Base-by-base conservation (phyloP, 2,113 vertebrate species). In the Sitta europaea region DNA sequence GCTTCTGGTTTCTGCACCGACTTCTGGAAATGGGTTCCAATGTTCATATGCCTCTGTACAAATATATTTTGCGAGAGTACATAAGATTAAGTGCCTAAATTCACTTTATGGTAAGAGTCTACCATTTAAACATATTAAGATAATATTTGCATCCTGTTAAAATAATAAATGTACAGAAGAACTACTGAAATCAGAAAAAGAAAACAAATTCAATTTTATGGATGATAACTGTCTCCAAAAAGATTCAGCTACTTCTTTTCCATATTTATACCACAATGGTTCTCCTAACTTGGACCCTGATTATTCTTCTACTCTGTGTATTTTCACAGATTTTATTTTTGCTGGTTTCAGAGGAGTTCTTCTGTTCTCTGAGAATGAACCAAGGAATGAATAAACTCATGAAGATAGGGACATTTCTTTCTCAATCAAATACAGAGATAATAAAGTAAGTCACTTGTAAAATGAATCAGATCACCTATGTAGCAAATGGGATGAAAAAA, bases 31-130 rank as follows among this genome's bases (percentile, higher is more conserved):
- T 51, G 21, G 40, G 21, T 75, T 84, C 23, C 27, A 50, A 35
- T 23, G 19, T 55, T 65, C 28, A 11, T 47, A n/a, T 0, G 0
- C 4, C 3, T 74, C 29, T 58, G 21, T 58, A 14, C 14, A 57
- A 88, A 63, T 48, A 42, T 12, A 55, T 63, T 72, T 40, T 63
- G 3, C 31, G 63, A 27, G 11, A 31, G 11, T 36, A 57, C 7
- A 12, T n/a, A 45, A 51, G 15, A n/a, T 47, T 47, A 76, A 80
- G 11, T 21, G 5, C 2, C 38, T 76, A 80, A 59, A 1, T 42
- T 76, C 9, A 50, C 38, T 62, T 38, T 73, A 61, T 77, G 11
- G 5, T 48, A 73, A 48, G 18, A 81, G 25, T 61, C 18, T 55
- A n/a, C 36, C 5, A 31, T 40, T 43, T 61, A 27, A 80, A 57